These are phyloP conservation scores for Echiichthys vipera DNA, from an alignment of 2,797 vertebrate species.

Conservation along the genomic window DNA sequence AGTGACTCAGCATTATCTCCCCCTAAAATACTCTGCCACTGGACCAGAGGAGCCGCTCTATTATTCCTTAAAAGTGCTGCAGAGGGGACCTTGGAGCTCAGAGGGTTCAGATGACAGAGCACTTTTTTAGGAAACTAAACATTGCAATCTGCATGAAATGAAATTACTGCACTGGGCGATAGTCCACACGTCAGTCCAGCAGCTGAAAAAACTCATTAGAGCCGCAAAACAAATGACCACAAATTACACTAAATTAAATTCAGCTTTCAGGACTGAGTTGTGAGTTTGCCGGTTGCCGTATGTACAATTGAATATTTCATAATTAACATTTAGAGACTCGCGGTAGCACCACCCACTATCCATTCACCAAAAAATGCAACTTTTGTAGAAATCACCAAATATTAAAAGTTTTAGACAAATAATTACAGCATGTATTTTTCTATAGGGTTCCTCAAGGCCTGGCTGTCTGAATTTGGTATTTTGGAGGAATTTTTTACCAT, in stretches of 20 bases:
- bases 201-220: not conserved
- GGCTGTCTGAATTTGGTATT: no score
- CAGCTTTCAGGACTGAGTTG: not conserved
- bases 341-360: no score
- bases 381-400: no score
- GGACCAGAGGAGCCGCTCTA: not conserved
- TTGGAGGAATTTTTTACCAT: no score
- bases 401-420: no score
- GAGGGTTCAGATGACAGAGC: constrained; percentile 17
- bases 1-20: constrained; percentile 58
- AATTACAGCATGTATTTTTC: no score
- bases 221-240: not conserved
- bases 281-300: not conserved
- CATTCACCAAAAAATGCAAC: no score
- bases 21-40: not conserved
- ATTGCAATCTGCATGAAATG: not conserved
- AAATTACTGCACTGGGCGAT: not conserved
- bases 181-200: not conserved
- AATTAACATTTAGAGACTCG: no score
- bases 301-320: not conserved
- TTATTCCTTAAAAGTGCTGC: constrained; percentile 38
- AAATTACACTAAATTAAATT: not conserved
- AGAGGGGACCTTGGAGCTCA: constrained; percentile 7
- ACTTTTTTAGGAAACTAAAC: not conserved
- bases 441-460: no score